phyloP scores from a whole-genome alignment of 2,888 invertebrate species.

The Oscheius sp. region DNA sequence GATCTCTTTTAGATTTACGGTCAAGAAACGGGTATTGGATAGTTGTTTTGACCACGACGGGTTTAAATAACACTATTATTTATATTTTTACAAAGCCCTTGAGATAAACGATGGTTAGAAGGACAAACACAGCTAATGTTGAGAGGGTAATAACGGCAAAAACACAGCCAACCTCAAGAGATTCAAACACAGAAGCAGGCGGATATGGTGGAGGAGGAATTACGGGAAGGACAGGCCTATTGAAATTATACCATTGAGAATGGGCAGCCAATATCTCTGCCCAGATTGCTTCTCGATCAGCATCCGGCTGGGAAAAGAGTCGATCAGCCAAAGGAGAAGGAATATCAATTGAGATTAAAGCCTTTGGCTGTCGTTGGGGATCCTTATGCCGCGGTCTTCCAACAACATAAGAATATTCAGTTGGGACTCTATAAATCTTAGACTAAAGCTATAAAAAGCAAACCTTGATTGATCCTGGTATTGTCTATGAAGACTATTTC shows the following conservation, averaged over 20 bases:
- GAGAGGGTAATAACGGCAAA: constrained; percentile 1
- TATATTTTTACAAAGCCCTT: constrained; percentile 20
- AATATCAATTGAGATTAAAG: background rate
- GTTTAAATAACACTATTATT: background rate
- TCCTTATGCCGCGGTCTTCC: background rate
- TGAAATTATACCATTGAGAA: constrained; percentile 22
- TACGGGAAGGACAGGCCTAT: too few species aligned
- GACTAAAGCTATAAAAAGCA: too few species aligned
- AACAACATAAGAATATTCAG: constrained; percentile 18
- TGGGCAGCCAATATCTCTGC: constrained; percentile 10
- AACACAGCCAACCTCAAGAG: constrained; percentile 8
- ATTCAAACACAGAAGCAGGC: background rate
- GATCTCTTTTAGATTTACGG: background rate
- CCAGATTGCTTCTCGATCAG: constrained; percentile 1
- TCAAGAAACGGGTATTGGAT: background rate
- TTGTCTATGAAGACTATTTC: background rate
- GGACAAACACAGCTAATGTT: background rate
- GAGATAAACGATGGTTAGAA: constrained; percentile 4
- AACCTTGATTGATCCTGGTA: constrained; percentile 13
- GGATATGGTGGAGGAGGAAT: background rate
- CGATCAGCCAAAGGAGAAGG: constrained; percentile 17
- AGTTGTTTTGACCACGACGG: too few species aligned
- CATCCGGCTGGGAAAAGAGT: background rate
- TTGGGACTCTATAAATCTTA: background rate
- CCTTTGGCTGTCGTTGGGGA: constrained; percentile 3